These are phyloP conservation scores for Drosophila formosana DNA, from an alignment of 2,888 invertebrate genomes.

Conservation along the genomic window DNA sequence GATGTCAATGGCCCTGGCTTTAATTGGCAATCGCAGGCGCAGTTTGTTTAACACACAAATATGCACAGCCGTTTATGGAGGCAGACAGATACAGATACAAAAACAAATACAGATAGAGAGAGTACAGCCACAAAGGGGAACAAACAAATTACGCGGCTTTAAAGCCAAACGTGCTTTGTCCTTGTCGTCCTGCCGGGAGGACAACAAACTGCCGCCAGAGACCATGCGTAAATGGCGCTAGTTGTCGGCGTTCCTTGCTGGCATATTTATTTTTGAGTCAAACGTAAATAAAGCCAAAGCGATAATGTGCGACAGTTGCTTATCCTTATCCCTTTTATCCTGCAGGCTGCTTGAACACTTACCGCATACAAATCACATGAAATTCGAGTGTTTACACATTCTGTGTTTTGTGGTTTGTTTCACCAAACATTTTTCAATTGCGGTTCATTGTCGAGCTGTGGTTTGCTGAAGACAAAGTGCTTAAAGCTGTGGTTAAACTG, in stretches of 20 bases:
- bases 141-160: constrained; percentile 78
- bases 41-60: constrained; percentile 44
- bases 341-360: constrained; percentile 28
- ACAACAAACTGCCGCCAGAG: constrained; percentile 31
- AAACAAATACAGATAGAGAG: not conserved
- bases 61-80: constrained; percentile 8
- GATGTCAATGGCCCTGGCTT: constrained; percentile 64
- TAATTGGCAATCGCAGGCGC: constrained; percentile 59
- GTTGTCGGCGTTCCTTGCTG: constrained; percentile 44
- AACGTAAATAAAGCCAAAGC: constrained; percentile 48
- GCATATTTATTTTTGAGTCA: constrained; percentile 68
- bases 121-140: constrained; percentile 37
- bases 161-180: constrained; percentile 56
- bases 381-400: constrained; percentile 11
- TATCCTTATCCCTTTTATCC: constrained; percentile 31
- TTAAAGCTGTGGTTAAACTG: not conserved
- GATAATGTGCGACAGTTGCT: constrained; percentile 66
- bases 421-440: constrained; percentile 55
- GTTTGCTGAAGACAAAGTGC: constrained; percentile 23
- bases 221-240: constrained; percentile 37
- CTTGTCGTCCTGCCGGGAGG: constrained; percentile 18
- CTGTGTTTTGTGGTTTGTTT: constrained; percentile 34
- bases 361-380: constrained; percentile 31
- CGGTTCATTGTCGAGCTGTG: constrained; percentile 34
- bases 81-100: constrained; percentile 12